Conservation (phyloP, 2,797 vertebrate genomes). For the Phoebastria nigripes region DNA sequence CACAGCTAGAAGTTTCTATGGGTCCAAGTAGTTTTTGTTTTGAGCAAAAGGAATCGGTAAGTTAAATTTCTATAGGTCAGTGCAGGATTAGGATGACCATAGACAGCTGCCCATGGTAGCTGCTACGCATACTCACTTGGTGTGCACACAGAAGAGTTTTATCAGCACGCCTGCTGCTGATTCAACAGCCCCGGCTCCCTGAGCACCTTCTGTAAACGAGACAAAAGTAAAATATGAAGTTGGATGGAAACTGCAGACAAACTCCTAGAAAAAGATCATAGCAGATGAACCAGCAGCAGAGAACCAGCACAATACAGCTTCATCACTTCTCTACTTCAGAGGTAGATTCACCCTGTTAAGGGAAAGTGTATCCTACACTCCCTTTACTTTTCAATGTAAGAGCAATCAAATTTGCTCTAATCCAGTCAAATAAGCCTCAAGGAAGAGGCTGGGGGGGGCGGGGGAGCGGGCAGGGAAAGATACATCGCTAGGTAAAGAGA, state of each 20-base stretch:
- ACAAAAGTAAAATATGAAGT: background rate
- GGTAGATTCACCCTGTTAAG: background rate
- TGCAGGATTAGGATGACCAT: background rate
- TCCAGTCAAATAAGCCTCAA: background rate
- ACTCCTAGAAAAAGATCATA: background rate
- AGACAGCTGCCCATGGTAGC: background rate
- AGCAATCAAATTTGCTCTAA: background rate
- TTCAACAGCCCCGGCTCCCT: conserved; percentile 85
- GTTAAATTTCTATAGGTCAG: background rate
- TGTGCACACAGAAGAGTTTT: conserved; percentile 97
- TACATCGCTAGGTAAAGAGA: background rate
- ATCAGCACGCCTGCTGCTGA: conserved; percentile 93
- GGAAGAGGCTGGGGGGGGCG: background rate
- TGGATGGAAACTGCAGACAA: background rate
- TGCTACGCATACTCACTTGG: conserved; percentile 84
- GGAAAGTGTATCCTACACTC: background rate
- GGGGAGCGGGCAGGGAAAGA: background rate
- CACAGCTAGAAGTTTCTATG: background rate
- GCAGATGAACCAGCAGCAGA: background rate
- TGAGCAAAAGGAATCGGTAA: background rate
- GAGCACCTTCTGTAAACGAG: conserved; percentile 82
- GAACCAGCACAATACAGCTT: background rate
- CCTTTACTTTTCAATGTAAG: background rate
- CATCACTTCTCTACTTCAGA: background rate
- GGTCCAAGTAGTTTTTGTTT: background rate